Evolutionary conservation across 2,113 vertebrate species (phyloP).

Genomic region (Neolamprologus hecqui): DNA sequence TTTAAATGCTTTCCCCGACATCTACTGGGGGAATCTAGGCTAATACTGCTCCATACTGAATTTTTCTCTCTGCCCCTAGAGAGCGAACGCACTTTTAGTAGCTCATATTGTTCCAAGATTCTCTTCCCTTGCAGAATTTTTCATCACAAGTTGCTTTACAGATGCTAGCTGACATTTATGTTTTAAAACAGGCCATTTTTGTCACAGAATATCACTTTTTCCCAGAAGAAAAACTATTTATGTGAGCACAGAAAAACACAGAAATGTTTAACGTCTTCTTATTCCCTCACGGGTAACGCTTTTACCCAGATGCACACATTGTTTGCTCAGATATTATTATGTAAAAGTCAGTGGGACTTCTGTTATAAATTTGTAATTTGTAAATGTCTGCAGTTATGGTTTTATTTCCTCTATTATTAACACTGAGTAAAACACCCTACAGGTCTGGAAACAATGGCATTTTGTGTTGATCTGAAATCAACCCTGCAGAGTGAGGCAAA

Average conservation of each 20-base stretch:
- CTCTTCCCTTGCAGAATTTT: background rate
- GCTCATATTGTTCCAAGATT: constrained; percentile 3
- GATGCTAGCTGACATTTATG: background rate
- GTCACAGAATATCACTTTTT: background rate
- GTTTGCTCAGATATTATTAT: background rate
- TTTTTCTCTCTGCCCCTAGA: constrained; percentile 15
- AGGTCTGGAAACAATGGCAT: background rate
- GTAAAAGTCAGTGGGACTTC: background rate
- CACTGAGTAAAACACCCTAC: background rate
- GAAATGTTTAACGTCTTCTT: background rate
- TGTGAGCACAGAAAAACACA: background rate
- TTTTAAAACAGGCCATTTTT: background rate
- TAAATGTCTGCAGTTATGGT: background rate
- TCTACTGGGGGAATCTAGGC: constrained; percentile 37
- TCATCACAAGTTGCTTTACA: background rate
- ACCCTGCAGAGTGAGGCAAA: background rate
- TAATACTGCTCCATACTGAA: constrained; percentile 42
- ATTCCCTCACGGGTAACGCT: background rate
- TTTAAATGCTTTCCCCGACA: constrained; percentile 21
- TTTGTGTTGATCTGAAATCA: background rate
- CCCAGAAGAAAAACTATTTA: background rate
- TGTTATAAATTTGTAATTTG: background rate
- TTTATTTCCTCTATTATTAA: background rate
- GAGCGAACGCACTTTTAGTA: constrained; percentile 29
- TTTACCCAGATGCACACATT: background rate